Percentiles rank a stretch among this genome's conserved stretches.
Evolutionary conservation across 2,113 vertebrate genomes (phyloP).

Genomic region (Clarias gariepinus): DNA sequence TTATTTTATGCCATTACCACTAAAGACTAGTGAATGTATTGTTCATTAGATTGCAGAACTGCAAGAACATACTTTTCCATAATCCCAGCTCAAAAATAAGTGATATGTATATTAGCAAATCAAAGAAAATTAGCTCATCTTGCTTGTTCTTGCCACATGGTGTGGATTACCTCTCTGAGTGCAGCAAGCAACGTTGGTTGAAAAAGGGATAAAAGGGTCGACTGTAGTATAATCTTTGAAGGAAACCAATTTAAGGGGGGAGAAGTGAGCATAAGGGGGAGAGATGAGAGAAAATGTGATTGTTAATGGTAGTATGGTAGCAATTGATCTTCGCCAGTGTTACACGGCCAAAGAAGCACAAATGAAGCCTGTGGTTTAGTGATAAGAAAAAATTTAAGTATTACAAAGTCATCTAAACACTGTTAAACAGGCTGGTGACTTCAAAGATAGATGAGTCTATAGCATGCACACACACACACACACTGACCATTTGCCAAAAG

Average conservation of each 20-base stretch:
- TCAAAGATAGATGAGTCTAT: conserved; percentile 38
- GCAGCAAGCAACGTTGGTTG: conserved; percentile 31
- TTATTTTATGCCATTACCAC: neutral
- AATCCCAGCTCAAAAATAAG: neutral
- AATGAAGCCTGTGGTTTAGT: conserved; percentile 63
- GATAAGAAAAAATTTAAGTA: conserved; percentile 68
- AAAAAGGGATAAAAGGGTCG: conserved; percentile 37
- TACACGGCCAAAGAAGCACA: conserved; percentile 62
- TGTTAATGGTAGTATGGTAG: conserved; percentile 64
- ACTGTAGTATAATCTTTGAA: conserved; percentile 66
- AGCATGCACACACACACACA: neutral
- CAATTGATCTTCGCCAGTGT: conserved; percentile 66
- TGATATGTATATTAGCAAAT: conserved; percentile 54
- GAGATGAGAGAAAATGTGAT: conserved; percentile 65
- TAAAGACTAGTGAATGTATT: neutral
- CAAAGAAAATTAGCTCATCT: conserved; percentile 53
- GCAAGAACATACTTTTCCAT: neutral
- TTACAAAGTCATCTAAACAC: conserved; percentile 19
- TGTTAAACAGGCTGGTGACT: conserved; percentile 9
- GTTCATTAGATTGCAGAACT: neutral
- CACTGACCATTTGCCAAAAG: neutral
- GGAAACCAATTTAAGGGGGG: conserved; percentile 55
- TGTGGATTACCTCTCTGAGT: conserved; percentile 59
- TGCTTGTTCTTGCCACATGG: conserved; percentile 42
- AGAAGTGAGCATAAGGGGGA: neutral